Conservation (phyloP, 2,888 invertebrate genomes). For the Drosophila peninsularis region DNA sequence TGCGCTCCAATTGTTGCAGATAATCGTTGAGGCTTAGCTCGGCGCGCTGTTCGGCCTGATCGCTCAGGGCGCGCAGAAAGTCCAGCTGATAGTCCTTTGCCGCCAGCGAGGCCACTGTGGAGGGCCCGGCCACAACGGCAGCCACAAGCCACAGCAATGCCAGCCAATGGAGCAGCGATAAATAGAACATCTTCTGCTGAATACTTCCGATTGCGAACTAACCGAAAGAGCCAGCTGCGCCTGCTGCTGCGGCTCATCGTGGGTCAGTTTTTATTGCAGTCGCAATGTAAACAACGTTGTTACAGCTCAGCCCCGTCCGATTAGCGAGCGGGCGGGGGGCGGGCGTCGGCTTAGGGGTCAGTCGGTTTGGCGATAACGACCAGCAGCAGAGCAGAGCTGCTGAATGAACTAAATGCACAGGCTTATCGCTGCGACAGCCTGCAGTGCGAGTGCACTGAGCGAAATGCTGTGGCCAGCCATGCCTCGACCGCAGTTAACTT, state of each 20-base stretch:
- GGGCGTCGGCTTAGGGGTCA: slow-evolving; percentile 44
- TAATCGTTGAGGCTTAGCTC: slow-evolving; percentile 61
- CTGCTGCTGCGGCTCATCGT: slow-evolving; percentile 12
- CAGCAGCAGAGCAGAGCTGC: slow-evolving; percentile 25
- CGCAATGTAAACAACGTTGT: slow-evolving; percentile 48
- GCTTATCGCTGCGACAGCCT: slow-evolving; percentile 32
- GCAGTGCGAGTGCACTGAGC: slow-evolving; percentile 41
- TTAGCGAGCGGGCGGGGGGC: slow-evolving; percentile 22
- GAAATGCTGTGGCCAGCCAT: slow-evolving; percentile 34
- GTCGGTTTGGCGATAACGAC: slow-evolving; percentile 46
- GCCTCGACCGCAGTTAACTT: slow-evolving; percentile 12
- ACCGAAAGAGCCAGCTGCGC: slow-evolving; percentile 14
- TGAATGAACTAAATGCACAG: slow-evolving; percentile 39
- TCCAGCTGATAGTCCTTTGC: slow-evolving; percentile 64
- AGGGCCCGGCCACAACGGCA: background rate
- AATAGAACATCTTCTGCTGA: slow-evolving; percentile 51
- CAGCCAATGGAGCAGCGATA: slow-evolving; percentile 14
- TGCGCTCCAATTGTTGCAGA: slow-evolving; percentile 53
- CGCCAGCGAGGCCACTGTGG: slow-evolving; percentile 22
- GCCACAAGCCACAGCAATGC: slow-evolving; percentile 26
- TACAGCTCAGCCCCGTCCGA: slow-evolving; percentile 36
- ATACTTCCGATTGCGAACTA: slow-evolving; percentile 43
- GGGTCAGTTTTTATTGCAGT: slow-evolving; percentile 31
- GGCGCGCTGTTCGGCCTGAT: slow-evolving; percentile 46
- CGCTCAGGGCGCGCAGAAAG: slow-evolving; percentile 50